Evolutionary conservation across 2,113 vertebrate genomes (phyloP).

Genomic region (Oenanthe melanoleuca): DNA sequence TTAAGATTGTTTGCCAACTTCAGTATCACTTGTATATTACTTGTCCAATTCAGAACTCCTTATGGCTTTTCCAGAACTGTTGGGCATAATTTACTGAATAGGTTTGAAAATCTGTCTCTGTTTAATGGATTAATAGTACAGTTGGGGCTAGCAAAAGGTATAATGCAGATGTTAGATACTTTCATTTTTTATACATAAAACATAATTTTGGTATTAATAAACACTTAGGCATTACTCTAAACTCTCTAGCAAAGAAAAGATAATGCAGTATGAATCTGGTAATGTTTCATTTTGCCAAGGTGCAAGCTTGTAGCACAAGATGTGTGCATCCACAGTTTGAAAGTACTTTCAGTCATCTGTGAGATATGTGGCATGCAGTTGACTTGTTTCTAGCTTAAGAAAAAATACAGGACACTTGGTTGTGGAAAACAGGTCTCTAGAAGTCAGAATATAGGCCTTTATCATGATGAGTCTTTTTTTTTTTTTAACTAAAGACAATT

Average conservation of each 20-base stretch:
- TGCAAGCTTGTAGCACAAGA: background rate
- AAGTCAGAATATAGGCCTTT: background rate
- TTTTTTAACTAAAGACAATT: background rate
- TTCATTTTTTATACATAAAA: background rate
- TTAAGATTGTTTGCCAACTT: background rate
- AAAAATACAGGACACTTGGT: background rate
- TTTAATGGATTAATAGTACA: background rate
- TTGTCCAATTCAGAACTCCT: background rate
- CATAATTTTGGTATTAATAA: background rate
- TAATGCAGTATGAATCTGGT: background rate
- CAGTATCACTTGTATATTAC: background rate
- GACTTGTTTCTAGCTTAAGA: background rate
- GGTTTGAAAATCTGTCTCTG: background rate
- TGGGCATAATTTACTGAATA: background rate
- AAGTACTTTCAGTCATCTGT: background rate
- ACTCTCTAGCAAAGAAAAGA: background rate
- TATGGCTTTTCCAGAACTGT: background rate
- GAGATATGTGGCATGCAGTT: background rate
- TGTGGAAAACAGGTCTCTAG: background rate
- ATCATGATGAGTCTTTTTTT: background rate
- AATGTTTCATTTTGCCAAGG: background rate
- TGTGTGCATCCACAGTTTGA: background rate
- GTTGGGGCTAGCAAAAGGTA: background rate
- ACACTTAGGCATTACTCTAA: background rate
- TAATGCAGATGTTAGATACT: background rate